A percentile compares a stretch with the other conserved stretches of the same genome.
Evolutionary conservation across 2,797 vertebrate genomes (phyloP).

Genomic region (Phalloptychus januarius): DNA sequence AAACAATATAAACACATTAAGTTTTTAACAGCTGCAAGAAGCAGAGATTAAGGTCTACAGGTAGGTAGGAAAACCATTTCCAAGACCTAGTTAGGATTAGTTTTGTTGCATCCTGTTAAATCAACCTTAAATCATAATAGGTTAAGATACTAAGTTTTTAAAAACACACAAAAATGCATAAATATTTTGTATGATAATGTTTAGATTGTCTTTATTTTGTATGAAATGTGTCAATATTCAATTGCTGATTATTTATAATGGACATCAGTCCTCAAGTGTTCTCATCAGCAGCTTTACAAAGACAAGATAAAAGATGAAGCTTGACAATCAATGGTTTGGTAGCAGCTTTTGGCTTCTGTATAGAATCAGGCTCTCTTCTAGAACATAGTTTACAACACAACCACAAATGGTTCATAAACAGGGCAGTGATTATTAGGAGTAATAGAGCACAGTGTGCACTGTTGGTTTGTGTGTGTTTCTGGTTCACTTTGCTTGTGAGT

Average conservation of each 20-base stretch:
- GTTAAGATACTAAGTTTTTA: too few relatives aligned
- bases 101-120: neutral
- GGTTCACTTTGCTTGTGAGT: slow-evolving; percentile 49
- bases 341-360: slow-evolving; percentile 53
- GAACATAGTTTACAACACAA: slow-evolving; percentile 63
- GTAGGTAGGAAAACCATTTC: neutral
- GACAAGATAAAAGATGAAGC: slow-evolving; percentile 50
- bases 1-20: neutral
- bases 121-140: neutral
- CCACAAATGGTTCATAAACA: slow-evolving; percentile 63
- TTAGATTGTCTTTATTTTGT: neutral
- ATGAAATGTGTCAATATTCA: slow-evolving; percentile 6
- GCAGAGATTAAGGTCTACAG: neutral
- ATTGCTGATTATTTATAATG: slow-evolving; percentile 15
- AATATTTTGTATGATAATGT: neutral
- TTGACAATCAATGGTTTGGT: slow-evolving; percentile 54
- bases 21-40: neutral
- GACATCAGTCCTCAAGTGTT: slow-evolving; percentile 29
- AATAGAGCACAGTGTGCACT: slow-evolving; percentile 38
- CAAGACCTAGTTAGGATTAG: neutral
- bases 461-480: slow-evolving; percentile 28
- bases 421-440: slow-evolving; percentile 57
- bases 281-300: slow-evolving; percentile 41
- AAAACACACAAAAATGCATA: neutral
- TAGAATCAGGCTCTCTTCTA: slow-evolving; percentile 57